Base-by-base conservation (phyloP, 1,140 invertebrate species). In the Paraescarpia echinospica region DNA sequence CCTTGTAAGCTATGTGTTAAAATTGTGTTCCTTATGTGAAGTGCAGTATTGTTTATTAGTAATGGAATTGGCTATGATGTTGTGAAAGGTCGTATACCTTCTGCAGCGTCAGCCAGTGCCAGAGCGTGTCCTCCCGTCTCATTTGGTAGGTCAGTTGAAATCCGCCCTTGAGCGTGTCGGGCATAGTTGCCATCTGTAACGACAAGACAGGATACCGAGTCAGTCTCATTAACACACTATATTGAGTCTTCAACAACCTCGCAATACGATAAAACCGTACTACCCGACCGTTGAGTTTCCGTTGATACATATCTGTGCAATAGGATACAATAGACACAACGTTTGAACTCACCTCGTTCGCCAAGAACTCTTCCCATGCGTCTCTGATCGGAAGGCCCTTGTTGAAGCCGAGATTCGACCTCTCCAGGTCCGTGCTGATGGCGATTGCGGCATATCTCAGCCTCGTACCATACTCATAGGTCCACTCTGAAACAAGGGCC, bases 101-200 rank as follows among this genome's bases (percentile, higher is more conserved):
- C 59, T 95, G 95, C 12, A 95, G 94, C 89, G 94, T 93, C 34
- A 95, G 93, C 94, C 94, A 95, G 89, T 95, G 94, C 95, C 94
- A 95, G 4, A 94, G 59, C 14, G 14, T 77, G 59, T 77, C 59
- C 59, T 77, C 12, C 27, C 0, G 1, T 27, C 27, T 41, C 41
- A 41, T 94, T 14, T 93, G 93, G n/a, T 93, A 92, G 34, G 35
- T 93, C 27, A 93, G 93, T 93, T 95, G 95, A 89, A 95, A 95
- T 4, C 95, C 95, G 93, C 93, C 93, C 41, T 95, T 92, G 12
- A 95, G 59, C 14, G 93, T 92, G 51, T 88, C 48, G 88, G 95
- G 94, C 94, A 95, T 95, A 35, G 91, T 93, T 51, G 89, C 14
- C 33, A 22, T 48, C 91, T 91, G 34, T 12, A 91, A 91, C 34